Evolutionary conservation across 2,888 invertebrate genomes (phyloP), one percentile per base, ranked within the genome.

Genomic region (Brachyptera putata): DNA sequence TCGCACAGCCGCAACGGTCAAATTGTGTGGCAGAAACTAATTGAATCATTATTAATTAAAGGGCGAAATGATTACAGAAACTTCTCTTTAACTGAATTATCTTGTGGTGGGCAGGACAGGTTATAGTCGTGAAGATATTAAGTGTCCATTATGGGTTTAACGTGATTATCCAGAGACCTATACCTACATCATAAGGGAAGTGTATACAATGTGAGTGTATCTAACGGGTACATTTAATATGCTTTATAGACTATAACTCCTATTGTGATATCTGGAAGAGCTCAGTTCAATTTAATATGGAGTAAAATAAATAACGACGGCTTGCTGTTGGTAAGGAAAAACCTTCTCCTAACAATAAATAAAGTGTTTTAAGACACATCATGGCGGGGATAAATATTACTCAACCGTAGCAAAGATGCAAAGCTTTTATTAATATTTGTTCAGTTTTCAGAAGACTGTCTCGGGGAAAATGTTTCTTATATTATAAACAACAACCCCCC

Each of bases 221-320:
- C n/a, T n/a, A n/a, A n/a, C n/a, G n/a, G n/a, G n/a, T n/a, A n/a
- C n/a, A 30, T 5, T 7, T 30, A 30, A 30, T 30, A 30, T 30
- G 30, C 30, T 30, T 30, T 30, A 30, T 46, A 24, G 22, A 21
- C 46, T 46, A 46, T 46, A 46, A 46, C 46, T 46, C 24, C 24
- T 30, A 30, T 30, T 46, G 24, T 46, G 18, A 21, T 46, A 46
- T 46, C 11, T n/a, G 7, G n/a, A 46, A 24, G 46, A 46, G 46
- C 21, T 21, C 22, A 21, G 46, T 46, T 46, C 46, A 46, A 46
- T 46, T 46, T 46, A 46, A 46, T 46, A 46, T 46, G 46, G 22
- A 21, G 21, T 24, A 46, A 46, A 46, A 46, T 46, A 46, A 46
- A 46, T 46, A 46, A 46, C 46, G 46, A 21, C 22, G n/a, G 46